Evolutionary conservation across 2,797 vertebrate species (phyloP), one percentile per base, ranked within the genome.

Genomic region (Hoplostethus mediterraneus): DNA sequence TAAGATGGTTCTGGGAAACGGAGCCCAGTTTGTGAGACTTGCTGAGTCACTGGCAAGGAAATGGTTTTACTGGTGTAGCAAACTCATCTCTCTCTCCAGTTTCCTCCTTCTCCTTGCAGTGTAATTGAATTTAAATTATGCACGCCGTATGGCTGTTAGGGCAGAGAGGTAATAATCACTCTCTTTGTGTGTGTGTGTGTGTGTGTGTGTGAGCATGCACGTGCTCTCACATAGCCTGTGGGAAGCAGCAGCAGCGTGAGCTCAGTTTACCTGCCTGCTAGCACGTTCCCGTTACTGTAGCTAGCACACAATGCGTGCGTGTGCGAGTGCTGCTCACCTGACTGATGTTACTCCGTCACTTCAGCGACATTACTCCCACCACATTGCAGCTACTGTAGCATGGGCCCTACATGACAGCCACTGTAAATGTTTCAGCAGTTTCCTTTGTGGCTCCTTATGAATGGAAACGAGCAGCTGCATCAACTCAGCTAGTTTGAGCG

Each of bases 121-220:
- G 59, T 82, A 88, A 89, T 73, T 88, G 60, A 75, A 79, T 78
- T 75, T 88, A 63, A 87, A 89, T 90, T 79, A 87, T 90, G 59
- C 53, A 90, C 57, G 56, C 4, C 42, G 52, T 51, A 21, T 57
- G 70, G 67, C 73, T 71, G 70, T 60, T 67, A 42, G 28, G 73
- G 49, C 58, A 52, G 47, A 71, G 64, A 65, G 44, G 65, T 64
- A 52, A 77, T 52, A 66, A 61, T 55, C 40, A 44, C 51, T 28
- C 38, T 67, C 28, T 55, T 2, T 56, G 52, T 69, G 58, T 9
- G 11, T 45, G 42, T 65, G n/a, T 17, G 12, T 49, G 6, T 67
- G 33, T 42, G 5, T 56, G 54, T 31, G 16, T 48, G 17, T 57
- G 33, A 2, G 14, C 2, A 6, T 11, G 2, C 9, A n/a, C 38